Evolutionary conservation across 2,113 vertebrate genomes (phyloP).

Genomic region (Heliornis fulica): DNA sequence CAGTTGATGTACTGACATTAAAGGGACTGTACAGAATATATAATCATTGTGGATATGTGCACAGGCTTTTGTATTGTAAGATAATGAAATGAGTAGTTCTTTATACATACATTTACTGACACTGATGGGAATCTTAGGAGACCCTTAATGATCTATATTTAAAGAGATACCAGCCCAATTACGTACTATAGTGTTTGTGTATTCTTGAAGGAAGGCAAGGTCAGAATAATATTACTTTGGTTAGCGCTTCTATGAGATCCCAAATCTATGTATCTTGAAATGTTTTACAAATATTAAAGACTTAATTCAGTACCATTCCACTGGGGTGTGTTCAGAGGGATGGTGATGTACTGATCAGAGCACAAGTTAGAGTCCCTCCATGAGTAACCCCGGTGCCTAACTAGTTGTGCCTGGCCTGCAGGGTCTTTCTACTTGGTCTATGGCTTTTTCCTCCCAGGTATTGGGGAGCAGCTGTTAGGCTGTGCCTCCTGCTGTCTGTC

Average conservation of each 20-base stretch:
- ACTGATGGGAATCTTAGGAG: background rate
- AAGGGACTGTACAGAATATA: conserved; percentile 30
- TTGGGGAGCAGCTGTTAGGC: background rate
- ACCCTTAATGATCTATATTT: conserved; percentile 9
- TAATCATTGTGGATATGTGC: conserved; percentile 28
- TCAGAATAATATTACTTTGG: background rate
- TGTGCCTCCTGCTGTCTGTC: background rate
- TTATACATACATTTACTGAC: conserved; percentile 7
- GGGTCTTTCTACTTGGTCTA: background rate
- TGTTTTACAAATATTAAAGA: background rate
- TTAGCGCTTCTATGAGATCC: background rate
- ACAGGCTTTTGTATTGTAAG: conserved; percentile 22
- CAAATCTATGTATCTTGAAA: background rate
- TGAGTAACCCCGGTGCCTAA: background rate
- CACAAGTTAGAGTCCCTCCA: background rate
- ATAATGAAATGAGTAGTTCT: conserved; percentile 21
- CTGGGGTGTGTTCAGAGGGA: background rate
- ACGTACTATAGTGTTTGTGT: background rate
- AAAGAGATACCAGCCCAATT: background rate
- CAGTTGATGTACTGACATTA: conserved; percentile 25
- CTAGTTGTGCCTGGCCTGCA: background rate
- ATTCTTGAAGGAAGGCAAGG: background rate
- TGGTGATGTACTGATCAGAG: background rate
- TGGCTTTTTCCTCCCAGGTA: background rate
- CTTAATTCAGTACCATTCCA: background rate